Conservation (phyloP, 2,113 vertebrate genomes). For the Prunella fulvescens region DNA sequence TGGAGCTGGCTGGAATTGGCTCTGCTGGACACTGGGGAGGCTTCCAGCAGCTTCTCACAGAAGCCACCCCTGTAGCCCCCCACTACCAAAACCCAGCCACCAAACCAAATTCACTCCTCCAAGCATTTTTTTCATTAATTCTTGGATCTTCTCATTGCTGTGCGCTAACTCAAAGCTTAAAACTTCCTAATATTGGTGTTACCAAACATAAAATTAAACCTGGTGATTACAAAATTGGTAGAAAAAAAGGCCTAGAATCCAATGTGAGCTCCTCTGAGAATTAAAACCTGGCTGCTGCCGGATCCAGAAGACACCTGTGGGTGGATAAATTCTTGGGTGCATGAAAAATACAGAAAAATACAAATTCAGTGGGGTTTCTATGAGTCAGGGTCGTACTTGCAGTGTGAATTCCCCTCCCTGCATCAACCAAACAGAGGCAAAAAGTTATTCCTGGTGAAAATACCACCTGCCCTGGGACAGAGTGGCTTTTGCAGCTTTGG, state of each 20-base stretch:
- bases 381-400: not conserved
- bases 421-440: not conserved
- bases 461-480: accelerated
- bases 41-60: not conserved
- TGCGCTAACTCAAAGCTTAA: not conserved
- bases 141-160: not conserved
- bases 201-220: not conserved
- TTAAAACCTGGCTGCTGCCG: not conserved
- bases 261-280: not conserved
- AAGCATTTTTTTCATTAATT: not conserved
- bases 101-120: not conserved
- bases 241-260: not conserved
- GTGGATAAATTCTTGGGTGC: not conserved
- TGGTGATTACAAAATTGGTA: not conserved
- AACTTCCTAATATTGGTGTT: not conserved
- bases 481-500: not conserved
- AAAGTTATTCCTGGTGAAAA: not conserved
- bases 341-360: not conserved
- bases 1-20: not conserved
- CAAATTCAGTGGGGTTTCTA: not conserved
- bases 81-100: not conserved
- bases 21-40: not conserved
- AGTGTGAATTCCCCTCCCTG: not conserved
- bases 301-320: not conserved
- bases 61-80: not conserved